Evolutionary conservation across 1,140 invertebrate genomes (phyloP), one percentile per base, ranked within the genome.

Genomic region (Drosophila sp.): DNA sequence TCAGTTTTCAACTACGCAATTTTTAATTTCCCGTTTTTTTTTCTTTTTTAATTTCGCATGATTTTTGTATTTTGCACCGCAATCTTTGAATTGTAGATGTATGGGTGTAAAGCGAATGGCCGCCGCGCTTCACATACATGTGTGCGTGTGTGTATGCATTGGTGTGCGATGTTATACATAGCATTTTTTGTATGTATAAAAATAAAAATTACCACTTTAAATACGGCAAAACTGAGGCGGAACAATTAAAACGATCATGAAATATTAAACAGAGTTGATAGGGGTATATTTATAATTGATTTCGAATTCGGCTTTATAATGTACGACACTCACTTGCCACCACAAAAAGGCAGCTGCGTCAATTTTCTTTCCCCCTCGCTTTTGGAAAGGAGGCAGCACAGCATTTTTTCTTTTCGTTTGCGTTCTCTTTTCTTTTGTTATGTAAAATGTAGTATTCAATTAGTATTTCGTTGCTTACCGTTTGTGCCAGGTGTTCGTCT

Each of bases 401-500:
- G 58, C 65, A 66, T 68, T 72, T 90, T 87, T 55, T 56, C 73
- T 50, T 50, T 50, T 27, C 44, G 44, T 50, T 50, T 50, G 44
- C 44, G 44, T 50, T 50, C 44, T 50, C 85, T 86, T 85, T 76
- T 78, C 70, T 70, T 84, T 78, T 80, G 90, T 91, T 91, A 91
- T 87, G 80, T 91, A 91, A 91, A 91, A 85, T 82, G 38, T 66
- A 70, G 66, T 72, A 68, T 75, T 68, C 29, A 61, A 62, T 79
- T 60, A 33, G 23, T 55, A 47, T 76, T 40, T 79, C 63, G 40
- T 70, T 83, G 76, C 90, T 91, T 91, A 91, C 90, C 90, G 90
- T 89, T 91, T 91, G 83, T 90, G 86, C 90, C 83, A 91, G 89
- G 90, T 90, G 90, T 91, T 91, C 79, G 90, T 91, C 90, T 86